These are phyloP conservation scores for Ellobium chinense DNA, from an alignment of 2,888 invertebrate species.

Conservation along the genomic window DNA sequence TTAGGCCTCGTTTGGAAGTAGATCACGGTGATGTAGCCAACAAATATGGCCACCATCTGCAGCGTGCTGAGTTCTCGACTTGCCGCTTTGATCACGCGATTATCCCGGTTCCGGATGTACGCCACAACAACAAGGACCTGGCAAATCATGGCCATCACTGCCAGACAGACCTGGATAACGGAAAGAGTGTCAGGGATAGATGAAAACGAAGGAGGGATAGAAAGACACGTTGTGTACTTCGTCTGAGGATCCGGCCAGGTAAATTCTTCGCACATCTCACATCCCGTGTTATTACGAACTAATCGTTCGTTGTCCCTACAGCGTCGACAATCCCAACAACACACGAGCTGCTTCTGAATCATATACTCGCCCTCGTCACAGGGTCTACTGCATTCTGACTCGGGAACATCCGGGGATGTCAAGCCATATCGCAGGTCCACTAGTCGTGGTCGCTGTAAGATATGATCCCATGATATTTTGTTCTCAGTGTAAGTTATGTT, in stretches of 20 bases:
- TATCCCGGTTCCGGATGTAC: conserved; percentile 47
- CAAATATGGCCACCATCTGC: conserved; percentile 62
- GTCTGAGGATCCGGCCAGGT: conserved; percentile 56
- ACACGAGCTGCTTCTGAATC: conserved; percentile 50
- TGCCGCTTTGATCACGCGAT: conserved; percentile 68
- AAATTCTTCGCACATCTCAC: conserved; percentile 49
- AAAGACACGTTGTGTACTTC: conserved; percentile 38
- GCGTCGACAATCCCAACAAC: conserved; percentile 58
- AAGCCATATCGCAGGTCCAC: conserved; percentile 9
- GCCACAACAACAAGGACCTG: conserved; percentile 14
- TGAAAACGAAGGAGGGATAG: conserved; percentile 37
- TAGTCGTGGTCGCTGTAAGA: background rate
- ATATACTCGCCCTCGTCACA: conserved; percentile 55
- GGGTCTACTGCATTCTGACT: conserved; percentile 54
- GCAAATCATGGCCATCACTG: conserved; percentile 19
- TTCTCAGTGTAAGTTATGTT: background rate
- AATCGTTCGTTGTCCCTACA: conserved; percentile 55
- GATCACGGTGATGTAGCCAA: conserved; percentile 61
- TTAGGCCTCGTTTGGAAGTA: conserved; percentile 57
- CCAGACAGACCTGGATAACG: conserved; percentile 35
- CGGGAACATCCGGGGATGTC: conserved; percentile 19
- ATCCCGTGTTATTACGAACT: conserved; percentile 48
- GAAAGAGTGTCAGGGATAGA: conserved; percentile 30
- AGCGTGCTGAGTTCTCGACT: conserved; percentile 66
- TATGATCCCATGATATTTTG: conserved; percentile 40